Evolutionary conservation across 2,797 vertebrate genomes (phyloP), one percentile per base, ranked within the genome.

Genomic region (Tragelaphus oryx): DNA sequence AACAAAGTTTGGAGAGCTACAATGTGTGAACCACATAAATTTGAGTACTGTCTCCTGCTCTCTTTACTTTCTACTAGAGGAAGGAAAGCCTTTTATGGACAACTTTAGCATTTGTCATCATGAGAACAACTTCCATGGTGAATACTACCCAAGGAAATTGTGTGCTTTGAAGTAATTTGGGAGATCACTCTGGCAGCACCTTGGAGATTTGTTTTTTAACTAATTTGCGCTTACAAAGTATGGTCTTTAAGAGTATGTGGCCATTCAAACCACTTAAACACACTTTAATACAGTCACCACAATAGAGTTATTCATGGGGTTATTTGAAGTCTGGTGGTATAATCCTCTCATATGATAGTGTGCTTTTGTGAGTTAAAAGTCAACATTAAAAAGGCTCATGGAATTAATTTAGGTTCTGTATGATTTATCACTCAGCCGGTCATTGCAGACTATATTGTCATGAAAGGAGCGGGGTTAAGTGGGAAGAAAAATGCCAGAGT

Each of bases 291-390:
- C 62, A 65, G 46, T 65, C 75, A 44, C 50, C 33, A 33, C 20
- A 48, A 76, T 80, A 89, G 68, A 93, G 52, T 84, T 92, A 65
- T 76, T 93, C 22, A 44, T 80, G 33, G 89, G 82, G 50, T 76
- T 87, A 78, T 94, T 95, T 95, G 89, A 91, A 88, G 13, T 82
- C 33, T 88, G 86, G 50, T 81, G 57, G 28, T 54, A 14, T 91
- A 93, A 93, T 91, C 76, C 22, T 88, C 55, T 95, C 54, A 59
- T 87, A 74, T 52, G 82, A 92, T 55, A 57, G 46, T 68, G 20
- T 76, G 89, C 55, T 95, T 97, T 83, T 87, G 75, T 96, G 80
- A 96, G 57, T 79, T 89, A 95, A 65, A 97, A 94, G 83, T 94
- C 74, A 93, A 90, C 93, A 96, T 89, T 78, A 50, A 91, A 96